These are phyloP conservation scores for Clytia hemisphaerica DNA, from an alignment of 30 jellyfish, hydroid and myxozoan genomes.

Conservation along the genomic window DNA sequence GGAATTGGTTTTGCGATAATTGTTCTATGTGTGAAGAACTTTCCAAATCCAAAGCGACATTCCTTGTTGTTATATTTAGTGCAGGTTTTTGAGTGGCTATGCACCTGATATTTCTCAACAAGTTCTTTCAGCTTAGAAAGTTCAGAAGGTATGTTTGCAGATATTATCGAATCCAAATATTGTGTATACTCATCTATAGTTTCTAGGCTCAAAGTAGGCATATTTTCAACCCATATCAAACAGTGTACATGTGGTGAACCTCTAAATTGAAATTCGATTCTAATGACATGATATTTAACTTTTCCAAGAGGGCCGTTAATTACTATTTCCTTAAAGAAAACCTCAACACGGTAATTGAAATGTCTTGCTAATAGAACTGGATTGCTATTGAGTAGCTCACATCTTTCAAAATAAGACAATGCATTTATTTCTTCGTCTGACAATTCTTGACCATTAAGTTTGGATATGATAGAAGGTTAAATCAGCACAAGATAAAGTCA, in stretches of 20 bases:
- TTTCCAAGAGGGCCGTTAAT: not conserved
- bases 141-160: not conserved
- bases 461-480: not conserved
- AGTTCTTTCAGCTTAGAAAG: not conserved
- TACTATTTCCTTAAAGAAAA: not conserved
- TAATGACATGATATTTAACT: not conserved
- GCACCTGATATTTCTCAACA: not conserved
- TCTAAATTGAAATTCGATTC: slow-evolving; percentile 43
- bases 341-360: not conserved
- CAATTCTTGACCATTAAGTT: too few relatives aligned
- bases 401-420: too few relatives aligned
- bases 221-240: slow-evolving; percentile 33
- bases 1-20: not conserved
- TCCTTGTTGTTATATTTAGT: slow-evolving; percentile 1
- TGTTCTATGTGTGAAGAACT: not conserved
- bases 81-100: not conserved
- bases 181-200: not conserved
- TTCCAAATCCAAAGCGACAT: slow-evolving; percentile 7
- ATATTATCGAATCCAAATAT: not conserved
- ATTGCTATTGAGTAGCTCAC: not conserved
- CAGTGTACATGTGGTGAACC: slow-evolving; percentile 53
- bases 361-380: too few relatives aligned
- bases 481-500: not conserved
- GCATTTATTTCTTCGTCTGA: too few relatives aligned
- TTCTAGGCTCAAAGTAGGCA: slow-evolving; percentile 31